Percentiles rank a stretch among this genome's conserved stretches.
Conservation (phyloP, 1,140 invertebrate species). For the Nephila pilipes region DNA sequence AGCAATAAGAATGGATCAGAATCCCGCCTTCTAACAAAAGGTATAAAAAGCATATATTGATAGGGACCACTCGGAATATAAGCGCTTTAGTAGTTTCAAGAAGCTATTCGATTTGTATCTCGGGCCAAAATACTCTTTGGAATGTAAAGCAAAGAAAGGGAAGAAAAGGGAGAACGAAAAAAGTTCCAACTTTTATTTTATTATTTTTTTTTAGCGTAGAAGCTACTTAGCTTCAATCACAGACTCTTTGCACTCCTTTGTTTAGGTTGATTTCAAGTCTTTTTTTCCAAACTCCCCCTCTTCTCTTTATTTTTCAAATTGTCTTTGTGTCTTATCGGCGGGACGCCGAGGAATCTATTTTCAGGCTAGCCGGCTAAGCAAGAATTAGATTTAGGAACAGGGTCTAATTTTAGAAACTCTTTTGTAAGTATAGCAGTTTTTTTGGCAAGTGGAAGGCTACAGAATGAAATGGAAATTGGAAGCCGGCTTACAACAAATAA, state of each 20-base stretch:
- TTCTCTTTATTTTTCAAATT: constrained; percentile 40
- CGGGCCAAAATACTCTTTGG: constrained; percentile 18
- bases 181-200: background rate
- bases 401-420: constrained; percentile 62
- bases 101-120: background rate
- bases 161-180: background rate
- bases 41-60: background rate
- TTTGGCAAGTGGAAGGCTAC: constrained; percentile 43
- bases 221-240: constrained; percentile 31
- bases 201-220: background rate
- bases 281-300: background rate
- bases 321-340: constrained; percentile 11
- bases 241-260: constrained; percentile 32
- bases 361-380: constrained; percentile 64
- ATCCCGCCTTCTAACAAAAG: background rate
- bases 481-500: background rate
- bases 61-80: background rate
- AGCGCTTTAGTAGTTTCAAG: constrained; percentile 24
- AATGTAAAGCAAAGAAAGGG: constrained; percentile 1
- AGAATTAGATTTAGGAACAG: constrained; percentile 60
- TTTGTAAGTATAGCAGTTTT: constrained; percentile 47
- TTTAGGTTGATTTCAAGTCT: constrained; percentile 18
- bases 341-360: constrained; percentile 53
- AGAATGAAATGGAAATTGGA: background rate
- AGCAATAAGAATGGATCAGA: background rate